These are phyloP conservation scores for Corvus hawaiiensis DNA, from an alignment of 2,113 vertebrate species.

Conservation along the genomic window DNA sequence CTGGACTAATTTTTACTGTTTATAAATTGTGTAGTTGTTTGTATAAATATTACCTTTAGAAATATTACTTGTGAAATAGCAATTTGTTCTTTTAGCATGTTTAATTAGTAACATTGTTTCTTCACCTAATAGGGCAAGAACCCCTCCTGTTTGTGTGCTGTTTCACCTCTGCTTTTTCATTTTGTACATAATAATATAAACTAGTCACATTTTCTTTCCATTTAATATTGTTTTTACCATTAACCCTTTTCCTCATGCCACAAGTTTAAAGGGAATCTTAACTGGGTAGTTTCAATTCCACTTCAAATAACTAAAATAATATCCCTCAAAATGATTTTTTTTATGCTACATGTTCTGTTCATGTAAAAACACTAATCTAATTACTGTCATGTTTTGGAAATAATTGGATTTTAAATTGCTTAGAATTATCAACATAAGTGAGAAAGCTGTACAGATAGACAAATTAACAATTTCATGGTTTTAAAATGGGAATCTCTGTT, in stretches of 20 bases:
- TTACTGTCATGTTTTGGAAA: conserved; percentile 66
- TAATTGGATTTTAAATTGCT: conserved; percentile 69
- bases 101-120: background rate
- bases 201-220: background rate
- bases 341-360: background rate
- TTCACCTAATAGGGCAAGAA: background rate
- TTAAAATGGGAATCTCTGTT: conserved; percentile 54
- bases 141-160: background rate
- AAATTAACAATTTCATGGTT: conserved; percentile 75
- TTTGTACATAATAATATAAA: background rate
- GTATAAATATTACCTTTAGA: background rate
- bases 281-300: background rate
- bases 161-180: background rate
- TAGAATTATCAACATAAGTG: conserved; percentile 71
- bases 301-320: conserved; percentile 7
- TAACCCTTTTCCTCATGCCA: background rate
- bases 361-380: conserved; percentile 64
- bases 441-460: conserved; percentile 70
- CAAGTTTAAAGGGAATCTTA: background rate
- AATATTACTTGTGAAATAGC: background rate
- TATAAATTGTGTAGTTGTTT: background rate
- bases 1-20: background rate
- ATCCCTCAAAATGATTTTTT: conserved; percentile 9
- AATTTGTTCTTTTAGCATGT: background rate
- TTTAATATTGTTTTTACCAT: background rate